These are phyloP conservation scores for Rhodeus uyekii DNA, from an alignment of 2,797 vertebrate species.

Conservation along the genomic window DNA sequence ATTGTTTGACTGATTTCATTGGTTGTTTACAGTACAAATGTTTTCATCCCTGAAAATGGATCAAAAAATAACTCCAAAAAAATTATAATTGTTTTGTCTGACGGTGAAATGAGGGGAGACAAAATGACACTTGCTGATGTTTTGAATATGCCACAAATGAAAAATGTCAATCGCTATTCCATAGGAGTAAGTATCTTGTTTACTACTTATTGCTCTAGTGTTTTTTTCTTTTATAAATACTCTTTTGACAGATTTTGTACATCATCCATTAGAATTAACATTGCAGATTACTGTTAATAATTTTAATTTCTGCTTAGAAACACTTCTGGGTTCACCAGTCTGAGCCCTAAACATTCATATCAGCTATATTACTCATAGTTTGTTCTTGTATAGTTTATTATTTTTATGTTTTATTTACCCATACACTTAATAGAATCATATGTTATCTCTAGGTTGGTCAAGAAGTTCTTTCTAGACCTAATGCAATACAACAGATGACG, in stretches of 20 bases:
- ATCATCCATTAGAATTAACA: not conserved
- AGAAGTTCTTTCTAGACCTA: not conserved
- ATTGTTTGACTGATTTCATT: not conserved
- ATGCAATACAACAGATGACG: constrained; percentile 63
- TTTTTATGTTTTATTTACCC: too few species aligned
- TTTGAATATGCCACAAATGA: constrained; percentile 68
- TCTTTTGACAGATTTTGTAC: not conserved
- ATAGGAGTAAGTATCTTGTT: constrained; percentile 72
- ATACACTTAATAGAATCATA: too few species aligned
- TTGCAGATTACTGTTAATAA: too few species aligned
- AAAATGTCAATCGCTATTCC: constrained; percentile 71
- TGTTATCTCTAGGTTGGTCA: constrained; percentile 72
- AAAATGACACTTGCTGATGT: constrained; percentile 64
- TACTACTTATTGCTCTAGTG: not conserved
- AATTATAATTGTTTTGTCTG: constrained; percentile 81
- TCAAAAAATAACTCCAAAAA: constrained; percentile 72
- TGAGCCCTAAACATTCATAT: not conserved
- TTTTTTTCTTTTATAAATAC: too few species aligned
- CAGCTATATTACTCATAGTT: not conserved
- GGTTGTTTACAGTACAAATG: constrained; percentile 67
- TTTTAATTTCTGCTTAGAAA: not conserved
- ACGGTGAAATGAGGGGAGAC: constrained; percentile 75
- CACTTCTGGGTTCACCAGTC: not conserved
- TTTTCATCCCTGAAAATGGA: constrained; percentile 73
- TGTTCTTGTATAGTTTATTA: not conserved